These are phyloP conservation scores for Hassar affinis DNA, from an alignment of 2,113 vertebrate species.

Conservation along the genomic window DNA sequence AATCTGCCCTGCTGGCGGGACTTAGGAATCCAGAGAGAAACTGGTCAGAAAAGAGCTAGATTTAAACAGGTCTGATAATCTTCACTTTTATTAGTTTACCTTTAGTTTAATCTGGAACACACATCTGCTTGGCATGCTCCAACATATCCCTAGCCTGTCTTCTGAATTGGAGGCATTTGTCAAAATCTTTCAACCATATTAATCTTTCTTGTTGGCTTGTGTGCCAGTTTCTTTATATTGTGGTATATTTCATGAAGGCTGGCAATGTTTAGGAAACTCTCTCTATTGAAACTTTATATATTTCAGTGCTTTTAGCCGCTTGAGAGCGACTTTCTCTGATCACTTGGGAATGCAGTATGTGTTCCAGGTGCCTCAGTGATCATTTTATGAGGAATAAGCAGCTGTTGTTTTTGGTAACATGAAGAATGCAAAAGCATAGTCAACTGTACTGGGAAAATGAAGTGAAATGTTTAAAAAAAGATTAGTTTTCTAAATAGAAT, in stretches of 20 bases:
- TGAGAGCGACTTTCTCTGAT: neutral
- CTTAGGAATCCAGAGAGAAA: neutral
- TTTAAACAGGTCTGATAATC: neutral
- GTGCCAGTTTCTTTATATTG: neutral
- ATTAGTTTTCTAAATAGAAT: neutral
- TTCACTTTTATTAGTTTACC: neutral
- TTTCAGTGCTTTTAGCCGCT: neutral
- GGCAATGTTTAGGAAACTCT: neutral
- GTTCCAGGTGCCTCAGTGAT: too few species aligned
- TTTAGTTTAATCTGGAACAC: neutral
- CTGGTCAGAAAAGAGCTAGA: neutral
- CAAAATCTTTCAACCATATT: neutral
- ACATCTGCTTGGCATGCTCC: neutral
- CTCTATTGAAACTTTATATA: neutral
- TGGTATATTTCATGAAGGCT: neutral
- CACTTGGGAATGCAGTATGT: neutral
- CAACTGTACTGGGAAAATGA: neutral
- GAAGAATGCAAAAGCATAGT: neutral
- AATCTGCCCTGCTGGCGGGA: constrained; percentile 1
- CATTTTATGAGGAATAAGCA: neutral
- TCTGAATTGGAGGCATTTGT: neutral
- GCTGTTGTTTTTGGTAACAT: neutral
- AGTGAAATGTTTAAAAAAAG: neutral
- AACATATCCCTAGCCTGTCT: neutral
- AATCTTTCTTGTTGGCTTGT: neutral